Evolutionary conservation across 2,113 vertebrate genomes (phyloP).

Genomic region (Panthera uncia): DNA sequence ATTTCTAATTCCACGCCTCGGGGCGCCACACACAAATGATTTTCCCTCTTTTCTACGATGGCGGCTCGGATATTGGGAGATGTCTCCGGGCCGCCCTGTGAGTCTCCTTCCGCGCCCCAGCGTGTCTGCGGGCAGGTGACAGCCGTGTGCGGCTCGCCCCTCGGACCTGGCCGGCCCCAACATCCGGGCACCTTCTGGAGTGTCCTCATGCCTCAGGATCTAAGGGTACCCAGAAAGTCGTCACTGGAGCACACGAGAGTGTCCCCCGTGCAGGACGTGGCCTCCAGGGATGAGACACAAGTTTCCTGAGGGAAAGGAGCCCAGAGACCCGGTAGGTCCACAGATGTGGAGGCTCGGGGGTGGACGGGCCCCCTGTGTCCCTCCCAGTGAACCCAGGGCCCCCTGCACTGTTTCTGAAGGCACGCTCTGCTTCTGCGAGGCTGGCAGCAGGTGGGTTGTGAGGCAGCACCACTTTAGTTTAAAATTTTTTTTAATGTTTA

Average conservation of each 20-base stretch:
- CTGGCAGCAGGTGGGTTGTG: accelerated
- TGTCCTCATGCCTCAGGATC: background rate
- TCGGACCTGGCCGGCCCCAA: background rate
- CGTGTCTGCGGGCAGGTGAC: background rate
- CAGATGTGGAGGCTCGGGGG: accelerated
- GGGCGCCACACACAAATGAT: background rate
- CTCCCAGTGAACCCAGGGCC: no score
- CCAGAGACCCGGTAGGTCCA: accelerated
- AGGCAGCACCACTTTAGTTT: background rate
- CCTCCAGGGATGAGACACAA: no score
- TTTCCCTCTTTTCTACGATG: accelerated
- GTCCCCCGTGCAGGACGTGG: background rate
- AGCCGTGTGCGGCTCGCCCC: accelerated
- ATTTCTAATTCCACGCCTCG: accelerated
- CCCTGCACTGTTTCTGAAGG: no score
- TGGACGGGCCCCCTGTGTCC: accelerated
- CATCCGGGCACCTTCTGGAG: no score
- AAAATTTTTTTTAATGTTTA: no score
- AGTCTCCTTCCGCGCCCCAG: accelerated
- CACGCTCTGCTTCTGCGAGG: accelerated
- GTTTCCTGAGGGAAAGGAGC: background rate
- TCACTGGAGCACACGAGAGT: accelerated
- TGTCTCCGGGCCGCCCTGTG: accelerated
- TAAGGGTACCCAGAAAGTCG: background rate
- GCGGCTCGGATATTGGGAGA: accelerated